phyloP scores from a whole-genome alignment of 2,797 vertebrate species.

The Apogon talboti region DNA sequence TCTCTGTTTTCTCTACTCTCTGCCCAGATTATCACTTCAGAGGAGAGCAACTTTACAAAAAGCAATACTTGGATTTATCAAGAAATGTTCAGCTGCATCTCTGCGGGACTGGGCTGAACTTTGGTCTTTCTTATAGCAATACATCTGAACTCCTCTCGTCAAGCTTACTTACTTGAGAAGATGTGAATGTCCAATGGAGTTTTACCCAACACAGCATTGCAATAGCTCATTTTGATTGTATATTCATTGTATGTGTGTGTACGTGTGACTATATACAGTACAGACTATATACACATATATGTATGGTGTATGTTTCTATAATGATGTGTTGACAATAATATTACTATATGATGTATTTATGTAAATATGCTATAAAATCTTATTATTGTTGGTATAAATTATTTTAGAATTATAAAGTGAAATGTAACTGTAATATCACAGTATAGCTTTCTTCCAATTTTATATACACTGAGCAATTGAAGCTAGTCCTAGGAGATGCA shows the following conservation, averaged over 20 bases:
- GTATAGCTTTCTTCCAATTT: slow-evolving; percentile 88
- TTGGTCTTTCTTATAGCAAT: slow-evolving; percentile 86
- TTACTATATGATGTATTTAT: slow-evolving; percentile 85
- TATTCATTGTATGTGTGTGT: slow-evolving; percentile 81
- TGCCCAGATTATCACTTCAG: slow-evolving; percentile 44
- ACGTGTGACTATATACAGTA: slow-evolving; percentile 77
- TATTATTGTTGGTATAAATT: slow-evolving; percentile 87
- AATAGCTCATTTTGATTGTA: slow-evolving; percentile 87
- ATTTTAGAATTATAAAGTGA: slow-evolving; percentile 86
- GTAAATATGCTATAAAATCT: slow-evolving; percentile 86
- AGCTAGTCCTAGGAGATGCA: slow-evolving; percentile 83
- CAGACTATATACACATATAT: slow-evolving; percentile 85
- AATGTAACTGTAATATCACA: slow-evolving; percentile 84
- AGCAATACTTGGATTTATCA: slow-evolving; percentile 84
- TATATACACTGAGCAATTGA: slow-evolving; percentile 86
- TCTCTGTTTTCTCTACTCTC: slow-evolving; percentile 44
- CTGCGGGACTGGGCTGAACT: slow-evolving; percentile 57
- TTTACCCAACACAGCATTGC: slow-evolving; percentile 81
- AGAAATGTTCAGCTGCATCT: slow-evolving; percentile 65
- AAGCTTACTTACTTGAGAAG: slow-evolving; percentile 80
- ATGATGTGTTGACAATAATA: slow-evolving; percentile 77
- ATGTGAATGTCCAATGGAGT: slow-evolving; percentile 85
- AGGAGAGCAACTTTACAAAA: slow-evolving; percentile 66
- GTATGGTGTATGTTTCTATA: slow-evolving; percentile 85
- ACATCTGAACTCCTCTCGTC: slow-evolving; percentile 82